These are phyloP conservation scores for Danio jaintianensis DNA, from an alignment of 2,797 vertebrate species.

Conservation along the genomic window DNA sequence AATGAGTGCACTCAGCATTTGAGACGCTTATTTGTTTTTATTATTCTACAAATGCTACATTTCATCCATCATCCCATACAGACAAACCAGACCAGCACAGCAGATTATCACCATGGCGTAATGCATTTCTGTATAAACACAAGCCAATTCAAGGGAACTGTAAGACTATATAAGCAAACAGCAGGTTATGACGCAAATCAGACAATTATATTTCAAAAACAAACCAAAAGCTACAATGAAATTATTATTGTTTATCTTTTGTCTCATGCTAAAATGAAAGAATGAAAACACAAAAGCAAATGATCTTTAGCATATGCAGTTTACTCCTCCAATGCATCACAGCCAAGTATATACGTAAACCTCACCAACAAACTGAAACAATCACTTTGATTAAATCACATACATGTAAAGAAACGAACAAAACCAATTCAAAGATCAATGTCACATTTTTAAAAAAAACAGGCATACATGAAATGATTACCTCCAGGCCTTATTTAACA, in stretches of 20 bases:
- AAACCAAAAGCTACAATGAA: constrained; percentile 30
- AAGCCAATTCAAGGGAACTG: constrained; percentile 63
- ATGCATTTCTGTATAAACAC: constrained; percentile 74
- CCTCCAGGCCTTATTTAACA: constrained; percentile 32
- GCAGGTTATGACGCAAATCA: constrained; percentile 50
- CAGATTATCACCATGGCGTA: constrained; percentile 41
- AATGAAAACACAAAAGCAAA: constrained; percentile 20
- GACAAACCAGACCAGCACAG: constrained; percentile 27
- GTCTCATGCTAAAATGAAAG: constrained; percentile 19
- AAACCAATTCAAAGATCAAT: constrained; percentile 53
- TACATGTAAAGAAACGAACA: constrained; percentile 11
- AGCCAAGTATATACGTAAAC: background rate
- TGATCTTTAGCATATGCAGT: constrained; percentile 17
- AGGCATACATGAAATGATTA: constrained; percentile 12
- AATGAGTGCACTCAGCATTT: constrained; percentile 11
- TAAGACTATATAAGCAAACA: constrained; percentile 51
- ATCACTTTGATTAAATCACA: constrained; percentile 22
- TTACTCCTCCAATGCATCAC: constrained; percentile 1
- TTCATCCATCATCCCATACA: constrained; percentile 4
- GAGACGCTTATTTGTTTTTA: constrained; percentile 27
- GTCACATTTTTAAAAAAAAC: constrained; percentile 20
- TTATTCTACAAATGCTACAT: constrained; percentile 2
- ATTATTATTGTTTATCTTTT: constrained; percentile 5
- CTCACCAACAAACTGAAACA: constrained; percentile 3
- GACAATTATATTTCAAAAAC: constrained; percentile 51